These are phyloP conservation scores for Lutraria lutraria DNA, from an alignment of 2,888 invertebrate species.

Conservation along the genomic window DNA sequence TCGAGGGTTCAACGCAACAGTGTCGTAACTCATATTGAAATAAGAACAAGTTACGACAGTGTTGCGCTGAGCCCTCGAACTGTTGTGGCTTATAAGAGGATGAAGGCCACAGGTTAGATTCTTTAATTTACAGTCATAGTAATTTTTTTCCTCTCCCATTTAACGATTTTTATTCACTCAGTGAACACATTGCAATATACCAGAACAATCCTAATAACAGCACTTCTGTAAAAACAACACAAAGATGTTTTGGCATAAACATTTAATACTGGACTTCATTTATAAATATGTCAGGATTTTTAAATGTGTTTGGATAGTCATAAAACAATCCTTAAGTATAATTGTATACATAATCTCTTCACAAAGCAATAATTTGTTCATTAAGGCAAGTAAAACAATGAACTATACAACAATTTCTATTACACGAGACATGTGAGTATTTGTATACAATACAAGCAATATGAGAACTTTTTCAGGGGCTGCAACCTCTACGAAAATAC, in stretches of 20 bases:
- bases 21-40: no score
- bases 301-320: not conserved
- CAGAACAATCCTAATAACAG: not conserved
- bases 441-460: not conserved
- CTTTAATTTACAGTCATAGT: not conserved
- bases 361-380: not conserved
- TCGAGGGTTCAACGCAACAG: no score
- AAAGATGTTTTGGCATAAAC: not conserved
- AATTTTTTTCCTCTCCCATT: no score
- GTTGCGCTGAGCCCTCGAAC: no score
- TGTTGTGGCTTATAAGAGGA: no score
- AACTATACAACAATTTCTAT: not conserved
- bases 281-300: not conserved
- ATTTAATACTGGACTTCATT: constrained; percentile 18
- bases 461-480: not conserved
- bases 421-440: not conserved
- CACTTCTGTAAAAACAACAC: not conserved
- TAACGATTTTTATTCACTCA: no score
- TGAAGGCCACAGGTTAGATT: no score
- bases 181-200: no score
- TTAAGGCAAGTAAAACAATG: not conserved
- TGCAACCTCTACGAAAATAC: not conserved
- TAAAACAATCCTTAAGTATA: not conserved
- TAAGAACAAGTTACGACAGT: no score
- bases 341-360: not conserved